Evolutionary conservation across 2,113 vertebrate species (phyloP), one percentile per base, ranked within the genome.

Genomic region (Podarcis raffonei): DNA sequence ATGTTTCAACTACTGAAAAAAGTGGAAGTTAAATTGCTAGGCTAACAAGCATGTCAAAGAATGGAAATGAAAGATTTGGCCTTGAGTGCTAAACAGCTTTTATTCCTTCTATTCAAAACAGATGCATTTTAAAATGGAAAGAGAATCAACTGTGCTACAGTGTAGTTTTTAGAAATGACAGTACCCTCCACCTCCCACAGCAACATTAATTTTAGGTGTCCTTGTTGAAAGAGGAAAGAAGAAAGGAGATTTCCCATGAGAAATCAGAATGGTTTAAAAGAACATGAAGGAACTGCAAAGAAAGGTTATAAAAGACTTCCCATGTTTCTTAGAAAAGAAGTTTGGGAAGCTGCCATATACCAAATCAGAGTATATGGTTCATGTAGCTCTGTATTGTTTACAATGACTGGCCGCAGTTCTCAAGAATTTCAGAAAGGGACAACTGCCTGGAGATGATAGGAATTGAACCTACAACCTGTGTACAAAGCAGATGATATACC

Each of bases 141-240:
- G 39, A 71, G 69, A 81, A 87, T 48, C 84, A 82, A 77, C 16
- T 87, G 12, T 84, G 2, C 30, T 77, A 89, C 48, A 89, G 77
- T 87, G 83, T 12, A 90, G 1, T 32, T 89, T 84, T 89, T 82
- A 79, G 37, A 87, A 93, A 84, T 48, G 89, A 30, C 57, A 59
- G n/a, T 37, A 75, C 37, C 30, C 16, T 88, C 42, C 18, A 71
- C n/a, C 82, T 35, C 74, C 87, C n/a, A n/a, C 22, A 3, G 42
- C 25, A 12, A 89, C 71, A 75, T 22, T 84, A 22, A 8, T 92
- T 86, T 81, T 69, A 85, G 78, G 62, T 80, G 68, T 2, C 53
- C 71, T 74, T 72, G 30, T 39, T 4, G 78, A 81, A 87, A n/a
- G 30, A 32, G 27, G 4, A 11, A 27, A 78, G 37, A 48, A 83